Percentiles rank a stretch among this genome's conserved stretches.
These are phyloP conservation scores for Corydoras maculifer DNA, from an alignment of 2,113 vertebrate species.

Conservation along the genomic window DNA sequence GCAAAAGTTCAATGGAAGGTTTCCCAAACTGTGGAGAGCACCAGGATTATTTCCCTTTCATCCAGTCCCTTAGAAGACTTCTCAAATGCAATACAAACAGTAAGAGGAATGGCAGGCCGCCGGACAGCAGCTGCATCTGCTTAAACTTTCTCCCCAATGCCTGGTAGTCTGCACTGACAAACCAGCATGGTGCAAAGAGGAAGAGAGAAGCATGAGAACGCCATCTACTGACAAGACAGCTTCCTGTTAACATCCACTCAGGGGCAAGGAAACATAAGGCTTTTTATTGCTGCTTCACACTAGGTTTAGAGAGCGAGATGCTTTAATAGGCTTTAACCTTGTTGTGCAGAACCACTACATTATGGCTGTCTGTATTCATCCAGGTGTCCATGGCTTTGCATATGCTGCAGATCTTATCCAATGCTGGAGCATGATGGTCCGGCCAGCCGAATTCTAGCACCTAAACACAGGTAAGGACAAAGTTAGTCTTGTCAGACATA, in stretches of 20 bases:
- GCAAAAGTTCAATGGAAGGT: constrained; percentile 13
- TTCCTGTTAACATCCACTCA: background rate
- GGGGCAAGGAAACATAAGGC: too few relatives aligned
- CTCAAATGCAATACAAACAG: constrained; percentile 19
- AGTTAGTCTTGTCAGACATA: background rate
- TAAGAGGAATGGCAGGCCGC: background rate
- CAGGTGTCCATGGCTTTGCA: constrained; percentile 98
- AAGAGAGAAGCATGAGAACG: constrained; percentile 44
- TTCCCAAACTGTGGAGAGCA: constrained; percentile 13
- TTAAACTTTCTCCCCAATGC: background rate
- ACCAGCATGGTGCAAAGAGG: background rate
- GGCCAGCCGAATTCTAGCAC: constrained; percentile 98
- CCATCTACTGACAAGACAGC: constrained; percentile 42
- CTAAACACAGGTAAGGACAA: constrained; percentile 50
- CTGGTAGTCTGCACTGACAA: background rate
- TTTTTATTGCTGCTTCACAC: too few relatives aligned
- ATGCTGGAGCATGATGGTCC: constrained; percentile 87
- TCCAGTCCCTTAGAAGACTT: constrained; percentile 6
- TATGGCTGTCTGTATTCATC: constrained; percentile 80
- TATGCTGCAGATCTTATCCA: constrained; percentile 97
- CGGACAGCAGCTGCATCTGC: background rate
- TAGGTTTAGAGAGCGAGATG: too few relatives aligned
- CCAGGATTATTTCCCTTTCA: constrained; percentile 9
- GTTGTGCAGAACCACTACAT: constrained; percentile 93
- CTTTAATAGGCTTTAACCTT: constrained; percentile 66